A percentile compares a stretch with the other conserved stretches of the same genome.
phyloP scores from a whole-genome alignment of 2,888 invertebrate genomes.

The Venusia cambrica region DNA sequence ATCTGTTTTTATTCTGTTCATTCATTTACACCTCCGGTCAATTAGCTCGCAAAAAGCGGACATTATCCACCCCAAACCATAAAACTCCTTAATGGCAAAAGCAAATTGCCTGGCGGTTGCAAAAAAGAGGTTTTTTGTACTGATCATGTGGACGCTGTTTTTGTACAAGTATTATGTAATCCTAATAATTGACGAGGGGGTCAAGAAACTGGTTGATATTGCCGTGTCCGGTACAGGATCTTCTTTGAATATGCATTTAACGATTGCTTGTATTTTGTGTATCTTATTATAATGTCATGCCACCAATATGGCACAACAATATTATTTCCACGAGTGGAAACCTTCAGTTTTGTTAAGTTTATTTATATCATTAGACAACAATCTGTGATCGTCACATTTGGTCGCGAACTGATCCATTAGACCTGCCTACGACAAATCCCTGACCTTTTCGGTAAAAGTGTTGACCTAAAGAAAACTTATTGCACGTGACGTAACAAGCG shows the following conservation, averaged over 20 bases:
- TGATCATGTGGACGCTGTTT: constrained; percentile 37
- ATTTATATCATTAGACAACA: no score
- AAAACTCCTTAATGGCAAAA: constrained; percentile 29
- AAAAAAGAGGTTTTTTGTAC: constrained; percentile 40
- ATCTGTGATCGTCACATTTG: no score
- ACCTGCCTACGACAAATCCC: constrained; percentile 29
- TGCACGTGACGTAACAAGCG: constrained; percentile 24
- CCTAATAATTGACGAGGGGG: constrained; percentile 42
- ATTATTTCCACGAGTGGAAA: no score
- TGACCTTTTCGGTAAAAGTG: constrained; percentile 39
- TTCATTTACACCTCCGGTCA: constrained; percentile 30
- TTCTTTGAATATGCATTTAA: constrained; percentile 32
- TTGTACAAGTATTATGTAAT: constrained; percentile 41
- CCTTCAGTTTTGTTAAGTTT: no score
- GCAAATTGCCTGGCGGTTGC: constrained; percentile 28
- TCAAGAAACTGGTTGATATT: constrained; percentile 56
- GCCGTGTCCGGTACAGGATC: constrained; percentile 53
- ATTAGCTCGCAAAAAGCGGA: constrained; percentile 30
- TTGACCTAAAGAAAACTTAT: constrained; percentile 24
- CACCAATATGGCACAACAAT: constrained; percentile 12
- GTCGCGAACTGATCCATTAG: no score
- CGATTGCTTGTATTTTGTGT: no score
- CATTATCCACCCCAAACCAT: constrained; percentile 29
- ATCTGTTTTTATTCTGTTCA: constrained; percentile 24
- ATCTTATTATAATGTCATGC: no score